Evolutionary conservation across 2,113 vertebrate genomes (phyloP).

Genomic region (Pampusana beccarii): DNA sequence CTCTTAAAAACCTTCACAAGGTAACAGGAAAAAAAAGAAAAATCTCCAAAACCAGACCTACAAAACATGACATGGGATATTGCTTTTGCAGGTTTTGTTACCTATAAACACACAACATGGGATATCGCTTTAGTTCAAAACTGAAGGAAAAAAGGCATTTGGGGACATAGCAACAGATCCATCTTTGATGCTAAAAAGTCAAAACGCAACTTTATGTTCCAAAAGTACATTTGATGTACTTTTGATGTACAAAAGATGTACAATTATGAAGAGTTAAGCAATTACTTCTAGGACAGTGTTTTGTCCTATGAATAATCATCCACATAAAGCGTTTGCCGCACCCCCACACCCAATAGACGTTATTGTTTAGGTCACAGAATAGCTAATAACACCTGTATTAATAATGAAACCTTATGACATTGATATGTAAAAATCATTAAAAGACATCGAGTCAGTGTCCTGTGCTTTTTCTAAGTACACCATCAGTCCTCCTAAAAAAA

Average conservation of each 20-base stretch:
- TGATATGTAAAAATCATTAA: background rate
- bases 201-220: background rate
- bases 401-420: background rate
- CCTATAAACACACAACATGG: fast-evolving
- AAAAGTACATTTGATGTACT: no score
- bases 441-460: background rate
- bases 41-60: background rate
- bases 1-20: background rate
- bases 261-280: background rate
- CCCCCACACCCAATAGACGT: fast-evolving
- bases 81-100: background rate
- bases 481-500: background rate
- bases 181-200: background rate
- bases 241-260: background rate
- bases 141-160: background rate
- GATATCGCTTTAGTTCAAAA: background rate
- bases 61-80: background rate
- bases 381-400: background rate
- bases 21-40: background rate
- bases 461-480: background rate
- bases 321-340: background rate
- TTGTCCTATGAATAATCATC: background rate
- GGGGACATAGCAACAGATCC: background rate
- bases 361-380: background rate
- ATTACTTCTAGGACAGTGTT: background rate